Evolutionary conservation across 2,888 invertebrate species (phyloP), one percentile per base, ranked within the genome.

Genomic region (Koerneria pararmatus): DNA sequence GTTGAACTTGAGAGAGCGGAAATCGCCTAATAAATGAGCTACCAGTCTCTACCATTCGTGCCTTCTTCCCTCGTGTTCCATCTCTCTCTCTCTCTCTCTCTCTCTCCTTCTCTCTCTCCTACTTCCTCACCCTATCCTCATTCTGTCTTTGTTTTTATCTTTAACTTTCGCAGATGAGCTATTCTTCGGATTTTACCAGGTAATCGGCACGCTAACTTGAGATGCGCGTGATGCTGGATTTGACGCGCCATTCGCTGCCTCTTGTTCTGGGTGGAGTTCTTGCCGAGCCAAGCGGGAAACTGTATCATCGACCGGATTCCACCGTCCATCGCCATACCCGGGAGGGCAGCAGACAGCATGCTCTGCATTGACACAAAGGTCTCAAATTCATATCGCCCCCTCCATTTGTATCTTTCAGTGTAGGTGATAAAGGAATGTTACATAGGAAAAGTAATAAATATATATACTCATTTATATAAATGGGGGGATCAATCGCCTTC

Each of bases 231-330:
- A n/a, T 89, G 88, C 76, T 91, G 90, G 61, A 95, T 87, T 84
- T 93, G 92, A 84, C 91, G 90, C 15, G 90, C 86, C 57, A 94
- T 86, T 27, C 95, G 87, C 56, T 89, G 89, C 82, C 91, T 89
- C 86, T 95, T 97, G 72, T 86, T 89, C 24, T 88, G 86, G 71
- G 89, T 89, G 0, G 97, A 95, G 86, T 95, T 92, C 85, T 93
- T 93, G 1, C 98, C 98, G 64, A 98, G 88, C 95, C 97, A 98
- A 48, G 88, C 86, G 1, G 98, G 98, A 85, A 98, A 98, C 81
- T 90, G 89, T 11, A 75, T 59, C 71, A 68, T 69, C 15, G 67
- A 67, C 15, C 60, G 71, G 62, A 94, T 84, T 80, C 89, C 88
- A 2, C 97, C 97, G 32, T 89, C 87, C 88, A 97, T 88, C 65